phyloP scores from a whole-genome alignment of 2,888 invertebrate species.

The Unio delphinus region DNA sequence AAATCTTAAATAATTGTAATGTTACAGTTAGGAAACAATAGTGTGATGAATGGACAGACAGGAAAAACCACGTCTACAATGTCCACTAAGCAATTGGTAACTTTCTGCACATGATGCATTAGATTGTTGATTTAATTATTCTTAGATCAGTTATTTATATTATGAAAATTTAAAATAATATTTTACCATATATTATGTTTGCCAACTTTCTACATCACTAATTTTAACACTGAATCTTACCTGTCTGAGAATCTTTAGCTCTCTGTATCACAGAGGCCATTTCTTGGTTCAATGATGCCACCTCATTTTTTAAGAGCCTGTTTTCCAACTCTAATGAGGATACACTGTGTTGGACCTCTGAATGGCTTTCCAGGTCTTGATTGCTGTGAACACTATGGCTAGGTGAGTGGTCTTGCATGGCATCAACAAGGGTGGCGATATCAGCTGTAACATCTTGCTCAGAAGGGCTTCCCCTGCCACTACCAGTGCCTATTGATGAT shows the following conservation, averaged over 20 bases:
- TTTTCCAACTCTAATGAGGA: conserved; percentile 69
- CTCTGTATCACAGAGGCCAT: conserved; percentile 73
- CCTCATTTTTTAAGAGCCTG: conserved; percentile 73
- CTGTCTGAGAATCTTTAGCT: conserved; percentile 73
- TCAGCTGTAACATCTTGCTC: conserved; percentile 48
- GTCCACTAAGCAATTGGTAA: too few species aligned
- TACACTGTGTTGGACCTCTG: conserved; percentile 44
- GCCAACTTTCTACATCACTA: not conserved
- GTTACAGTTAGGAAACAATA: too few species aligned
- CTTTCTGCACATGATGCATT: too few species aligned
- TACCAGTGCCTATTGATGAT: conserved; percentile 16
- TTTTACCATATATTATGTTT: not conserved
- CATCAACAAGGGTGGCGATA: conserved; percentile 57
- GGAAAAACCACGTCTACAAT: too few species aligned
- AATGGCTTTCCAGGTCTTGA: conserved; percentile 45
- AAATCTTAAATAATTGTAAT: too few species aligned
- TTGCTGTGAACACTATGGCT: conserved; percentile 59
- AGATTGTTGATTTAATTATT: too few species aligned
- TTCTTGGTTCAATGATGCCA: conserved; percentile 74
- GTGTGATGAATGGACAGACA: too few species aligned
- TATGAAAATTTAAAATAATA: too few species aligned
- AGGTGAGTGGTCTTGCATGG: conserved; percentile 60
- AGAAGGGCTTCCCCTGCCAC: conserved; percentile 51
- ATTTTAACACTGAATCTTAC: conserved; percentile 49
- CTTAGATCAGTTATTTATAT: too few species aligned